Evolutionary conservation across 1,140 invertebrate species (phyloP).

Genomic region (Thaumatotibia leucotreta): DNA sequence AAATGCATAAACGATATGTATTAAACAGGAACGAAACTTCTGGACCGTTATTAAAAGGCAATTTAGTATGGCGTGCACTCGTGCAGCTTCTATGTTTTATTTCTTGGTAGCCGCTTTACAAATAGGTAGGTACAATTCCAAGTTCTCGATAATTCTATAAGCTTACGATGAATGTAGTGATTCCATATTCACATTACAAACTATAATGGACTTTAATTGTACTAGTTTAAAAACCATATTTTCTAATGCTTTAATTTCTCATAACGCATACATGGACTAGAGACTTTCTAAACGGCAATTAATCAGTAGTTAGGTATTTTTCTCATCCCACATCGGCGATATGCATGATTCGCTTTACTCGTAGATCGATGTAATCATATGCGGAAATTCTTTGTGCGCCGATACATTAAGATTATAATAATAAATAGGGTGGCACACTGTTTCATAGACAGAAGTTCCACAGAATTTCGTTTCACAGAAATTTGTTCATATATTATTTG

Average conservation of each 20-base stretch:
- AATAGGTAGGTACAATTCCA: not conserved
- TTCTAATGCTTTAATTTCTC: constrained; percentile 17
- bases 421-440: too few relatives aligned
- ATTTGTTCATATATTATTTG: too few relatives aligned
- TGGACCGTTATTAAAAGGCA: too few relatives aligned
- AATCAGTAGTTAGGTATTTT: constrained; percentile 9
- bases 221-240: constrained; percentile 3
- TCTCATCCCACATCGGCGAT: not conserved
- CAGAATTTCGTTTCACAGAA: too few relatives aligned
- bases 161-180: constrained; percentile 7
- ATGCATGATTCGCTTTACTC: not conserved
- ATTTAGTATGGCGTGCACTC: too few relatives aligned
- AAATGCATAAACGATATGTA: too few relatives aligned
- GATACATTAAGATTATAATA: not conserved
- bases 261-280: constrained; percentile 21
- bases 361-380: not conserved
- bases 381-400: not conserved
- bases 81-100: too few relatives aligned
- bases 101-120: too few relatives aligned
- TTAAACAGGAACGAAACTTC: too few relatives aligned
- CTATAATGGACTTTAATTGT: constrained; percentile 18
- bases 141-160: too few relatives aligned
- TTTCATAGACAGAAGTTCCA: too few relatives aligned
- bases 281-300: constrained; percentile 32
- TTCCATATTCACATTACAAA: constrained; percentile 1